Evolutionary conservation across 1,140 invertebrate species (phyloP).

Genomic region (Ceratoteleas bidentatus): DNA sequence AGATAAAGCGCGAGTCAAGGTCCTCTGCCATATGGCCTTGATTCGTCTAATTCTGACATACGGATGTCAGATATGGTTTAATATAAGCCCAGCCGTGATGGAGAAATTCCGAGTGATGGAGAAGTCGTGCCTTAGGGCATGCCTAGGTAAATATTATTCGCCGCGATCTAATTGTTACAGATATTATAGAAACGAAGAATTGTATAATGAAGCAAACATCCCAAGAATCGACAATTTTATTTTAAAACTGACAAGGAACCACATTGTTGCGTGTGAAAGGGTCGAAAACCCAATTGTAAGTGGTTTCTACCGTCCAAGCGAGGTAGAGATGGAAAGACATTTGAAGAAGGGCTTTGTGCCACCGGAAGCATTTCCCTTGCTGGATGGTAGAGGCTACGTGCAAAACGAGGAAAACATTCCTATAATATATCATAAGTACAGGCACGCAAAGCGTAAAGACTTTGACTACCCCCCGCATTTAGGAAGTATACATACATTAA

Average conservation of each 20-base stretch:
- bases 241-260: not conserved
- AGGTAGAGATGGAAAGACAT: too few relatives aligned
- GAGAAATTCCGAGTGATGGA: not conserved
- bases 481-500: too few relatives aligned
- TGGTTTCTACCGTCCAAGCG: too few relatives aligned
- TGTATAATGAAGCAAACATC: not conserved
- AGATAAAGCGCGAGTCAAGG: not conserved
- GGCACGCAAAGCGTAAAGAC: too few relatives aligned
- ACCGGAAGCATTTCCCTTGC: not conserved
- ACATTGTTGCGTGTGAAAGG: not conserved
- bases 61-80: not conserved
- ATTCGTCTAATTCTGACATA: not conserved
- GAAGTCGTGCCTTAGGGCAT: not conserved
- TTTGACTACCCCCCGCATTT: too few relatives aligned
- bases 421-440: conserved; percentile 8
- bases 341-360: not conserved
- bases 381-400: not conserved
- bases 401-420: not conserved
- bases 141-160: not conserved
- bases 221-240: conserved; percentile 5
- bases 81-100: not conserved
- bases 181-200: not conserved
- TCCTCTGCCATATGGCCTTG: not conserved
- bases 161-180: not conserved
- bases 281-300: not conserved